Conservation (phyloP, 2,888 invertebrate genomes). For the Parnassius glacialis region DNA sequence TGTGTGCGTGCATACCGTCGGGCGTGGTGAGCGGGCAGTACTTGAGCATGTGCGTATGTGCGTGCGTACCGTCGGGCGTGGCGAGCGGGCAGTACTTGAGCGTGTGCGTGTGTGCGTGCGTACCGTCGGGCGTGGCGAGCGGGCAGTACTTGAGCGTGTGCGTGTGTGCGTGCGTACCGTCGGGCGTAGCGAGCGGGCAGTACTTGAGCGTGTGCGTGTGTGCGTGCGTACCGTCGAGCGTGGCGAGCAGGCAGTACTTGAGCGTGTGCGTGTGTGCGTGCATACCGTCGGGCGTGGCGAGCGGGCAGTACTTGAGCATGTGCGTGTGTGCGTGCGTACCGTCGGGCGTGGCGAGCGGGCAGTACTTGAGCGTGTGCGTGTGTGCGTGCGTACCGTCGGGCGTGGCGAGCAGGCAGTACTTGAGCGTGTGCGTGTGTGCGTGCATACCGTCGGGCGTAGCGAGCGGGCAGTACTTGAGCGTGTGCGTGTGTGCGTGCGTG, state of each 20-base stretch:
- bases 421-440: no score
- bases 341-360: conserved; percentile 84
- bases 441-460: no score
- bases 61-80: conserved; percentile 84
- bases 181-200: conserved; percentile 81
- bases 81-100: conserved; percentile 84
- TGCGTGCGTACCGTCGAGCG: conserved; percentile 33
- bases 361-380: conserved; percentile 83
- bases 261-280: conserved; percentile 83
- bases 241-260: conserved; percentile 86
- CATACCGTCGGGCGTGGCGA: conserved; percentile 80
- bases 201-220: conserved; percentile 77
- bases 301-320: no score
- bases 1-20: conserved; percentile 55
- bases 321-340: conserved; percentile 76
- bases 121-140: conserved; percentile 52
- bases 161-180: conserved; percentile 40
- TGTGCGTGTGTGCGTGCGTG: no score
- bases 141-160: conserved; percentile 3
- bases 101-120: conserved; percentile 74
- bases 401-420: no score
- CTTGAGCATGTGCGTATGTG: conserved; percentile 87
- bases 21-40: conserved; percentile 84
- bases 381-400: conserved; percentile 4
- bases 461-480: no score